Percentiles rank a stretch among this genome's conserved stretches.
These are phyloP conservation scores for Cygnus buccinator DNA, from an alignment of 2,113 vertebrate genomes.

Conservation along the genomic window DNA sequence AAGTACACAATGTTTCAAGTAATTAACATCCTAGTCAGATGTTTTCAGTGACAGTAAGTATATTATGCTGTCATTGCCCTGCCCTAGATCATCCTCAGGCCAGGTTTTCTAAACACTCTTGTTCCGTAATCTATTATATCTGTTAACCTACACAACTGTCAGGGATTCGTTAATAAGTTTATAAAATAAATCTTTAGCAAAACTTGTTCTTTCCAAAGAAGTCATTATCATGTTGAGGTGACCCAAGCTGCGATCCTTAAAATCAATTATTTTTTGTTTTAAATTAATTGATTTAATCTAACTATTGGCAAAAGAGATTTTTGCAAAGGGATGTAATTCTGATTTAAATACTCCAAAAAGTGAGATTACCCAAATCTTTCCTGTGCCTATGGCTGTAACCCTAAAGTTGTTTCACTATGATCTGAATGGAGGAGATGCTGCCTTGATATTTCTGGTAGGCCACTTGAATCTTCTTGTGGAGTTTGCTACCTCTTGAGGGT, in stretches of 20 bases:
- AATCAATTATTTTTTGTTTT: not conserved
- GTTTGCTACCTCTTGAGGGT: not conserved
- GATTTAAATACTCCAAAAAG: not conserved
- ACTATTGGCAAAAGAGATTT: not conserved
- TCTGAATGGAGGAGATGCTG: not conserved
- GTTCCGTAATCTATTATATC: not conserved
- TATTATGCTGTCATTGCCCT: constrained; percentile 47
- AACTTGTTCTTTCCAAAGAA: not conserved
- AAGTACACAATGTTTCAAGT: constrained; percentile 50
- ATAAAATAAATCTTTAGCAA: not conserved
- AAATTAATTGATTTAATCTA: not conserved
- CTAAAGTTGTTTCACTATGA: not conserved
- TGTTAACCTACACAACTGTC: not conserved
- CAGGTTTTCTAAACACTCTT: not conserved
- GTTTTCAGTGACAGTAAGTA: constrained; percentile 30
- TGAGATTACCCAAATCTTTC: not conserved
- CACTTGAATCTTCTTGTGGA: not conserved
- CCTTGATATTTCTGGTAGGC: not conserved
- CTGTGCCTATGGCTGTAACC: not conserved
- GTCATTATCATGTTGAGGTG: not conserved
- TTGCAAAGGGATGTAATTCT: not conserved
- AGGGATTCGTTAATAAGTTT: not conserved
- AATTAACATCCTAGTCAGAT: constrained; percentile 53
- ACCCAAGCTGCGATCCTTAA: not conserved
- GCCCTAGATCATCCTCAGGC: not conserved